Base-by-base conservation (phyloP, 2,888 invertebrate genomes). In the Eucera pruinosa region DNA sequence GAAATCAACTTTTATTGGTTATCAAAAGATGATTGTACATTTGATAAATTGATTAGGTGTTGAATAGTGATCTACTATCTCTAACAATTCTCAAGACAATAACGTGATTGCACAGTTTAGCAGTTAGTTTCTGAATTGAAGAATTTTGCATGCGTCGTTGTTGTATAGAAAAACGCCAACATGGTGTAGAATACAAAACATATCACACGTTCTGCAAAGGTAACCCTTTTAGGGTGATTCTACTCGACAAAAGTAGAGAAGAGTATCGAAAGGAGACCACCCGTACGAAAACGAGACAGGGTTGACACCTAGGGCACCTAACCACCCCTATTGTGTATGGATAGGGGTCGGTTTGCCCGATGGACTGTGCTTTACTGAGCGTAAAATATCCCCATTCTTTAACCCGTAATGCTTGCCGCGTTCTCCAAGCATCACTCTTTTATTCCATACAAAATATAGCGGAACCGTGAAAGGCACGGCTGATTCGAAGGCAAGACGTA, bases 311-410 rank as follows among this genome's bases (percentile, higher is more conserved):
- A 83, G 82, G 86, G 88, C 82, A 84, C 79, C 86, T 78, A 80
- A 76, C 78, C 80, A 81, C 78, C 68, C 76, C 80, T 72, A 87
- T 88, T 87, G 84, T 88, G 61, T 66, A 64, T 20, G 75, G 62
- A 78, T 64, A 74, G 72, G 82, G 85, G 80, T 82, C 78, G 83
- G 77, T 68, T 73, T 61, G 83, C 52, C 68, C 73, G 76, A 86
- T 86, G 82, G 78, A 76, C 80, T 78, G 89, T 90, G 90, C 88
- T 91, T 89, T 89, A 89, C 91, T 88, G 89, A 90, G 90, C 90
- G 91, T 90, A 84, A 91, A 92, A 91, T 89, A 88, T 87, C 84
- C 82, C 88, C 81, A 89, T 90, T 90, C 89, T 90, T 86, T 87
- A 86, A 85, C 83, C 86, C 87, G 82, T 87, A 88, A 89, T 89